A percentile compares a stretch with the other conserved stretches of the same genome.
Evolutionary conservation across 2,797 vertebrate species (phyloP).

Genomic region (Momotus momota): DNA sequence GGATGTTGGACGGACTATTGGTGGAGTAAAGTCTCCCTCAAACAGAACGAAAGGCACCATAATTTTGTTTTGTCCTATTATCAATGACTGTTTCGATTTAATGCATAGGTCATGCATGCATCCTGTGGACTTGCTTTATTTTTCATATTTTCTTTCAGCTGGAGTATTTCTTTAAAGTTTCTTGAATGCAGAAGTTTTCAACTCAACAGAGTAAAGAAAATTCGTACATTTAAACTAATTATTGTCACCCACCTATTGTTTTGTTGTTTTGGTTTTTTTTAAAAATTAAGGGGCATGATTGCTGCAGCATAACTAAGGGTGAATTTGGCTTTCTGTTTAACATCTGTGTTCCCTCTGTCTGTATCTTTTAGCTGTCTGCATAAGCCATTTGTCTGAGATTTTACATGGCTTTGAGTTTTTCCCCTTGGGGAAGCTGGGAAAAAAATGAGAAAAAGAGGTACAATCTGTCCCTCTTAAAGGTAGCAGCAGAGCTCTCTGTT

Average conservation of each 20-base stretch:
- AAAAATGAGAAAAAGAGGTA: not conserved
- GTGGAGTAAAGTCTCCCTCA: not conserved
- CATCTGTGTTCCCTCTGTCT: not conserved
- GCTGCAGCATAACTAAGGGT: not conserved
- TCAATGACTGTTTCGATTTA: not conserved
- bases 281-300: not conserved
- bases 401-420: not conserved
- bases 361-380: not conserved
- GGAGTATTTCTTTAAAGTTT: not conserved
- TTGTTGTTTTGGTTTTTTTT: not conserved
- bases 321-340: not conserved
- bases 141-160: not conserved
- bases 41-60: not conserved
- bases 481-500: not conserved
- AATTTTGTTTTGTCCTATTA: not conserved
- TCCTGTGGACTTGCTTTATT: not conserved
- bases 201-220: not conserved
- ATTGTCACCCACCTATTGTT: not conserved
- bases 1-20: not conserved
- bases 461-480: not conserved
- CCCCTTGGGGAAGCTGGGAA: not conserved
- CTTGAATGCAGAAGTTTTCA: not conserved
- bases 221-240: not conserved
- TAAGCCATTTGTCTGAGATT: conserved; percentile 38
- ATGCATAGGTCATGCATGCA: not conserved